Conservation (phyloP, 2,797 vertebrate genomes). For the Crocidura indochinensis region DNA sequence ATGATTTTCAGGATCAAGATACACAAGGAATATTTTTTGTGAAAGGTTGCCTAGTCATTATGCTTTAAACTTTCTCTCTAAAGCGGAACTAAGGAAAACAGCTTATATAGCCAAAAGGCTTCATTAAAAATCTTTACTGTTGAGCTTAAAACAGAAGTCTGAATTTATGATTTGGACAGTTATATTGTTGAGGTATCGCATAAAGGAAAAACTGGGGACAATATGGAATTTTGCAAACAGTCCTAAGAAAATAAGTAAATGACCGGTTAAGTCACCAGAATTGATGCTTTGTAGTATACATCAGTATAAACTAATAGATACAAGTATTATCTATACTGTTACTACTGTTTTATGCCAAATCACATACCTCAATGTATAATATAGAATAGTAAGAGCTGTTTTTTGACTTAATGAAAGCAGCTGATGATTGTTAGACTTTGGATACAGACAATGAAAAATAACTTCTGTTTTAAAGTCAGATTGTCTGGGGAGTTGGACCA, state of each 20-base stretch:
- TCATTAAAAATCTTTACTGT: background rate
- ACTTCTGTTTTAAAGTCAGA: slow-evolving; percentile 36
- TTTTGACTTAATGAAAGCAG: slow-evolving; percentile 18
- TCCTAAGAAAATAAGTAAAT: background rate
- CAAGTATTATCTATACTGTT: slow-evolving; percentile 27
- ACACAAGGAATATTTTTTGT: too few relatives aligned
- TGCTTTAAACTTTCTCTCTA: background rate
- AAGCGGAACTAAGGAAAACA: background rate
- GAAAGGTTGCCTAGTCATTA: too few relatives aligned
- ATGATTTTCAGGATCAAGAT: background rate
- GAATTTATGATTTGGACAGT: background rate
- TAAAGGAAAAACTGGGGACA: background rate
- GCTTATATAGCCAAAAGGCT: background rate
- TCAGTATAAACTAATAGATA: slow-evolving; percentile 14
- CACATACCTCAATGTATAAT: slow-evolving; percentile 44
- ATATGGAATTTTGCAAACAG: background rate
- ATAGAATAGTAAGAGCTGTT: background rate
- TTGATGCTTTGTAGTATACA: background rate
- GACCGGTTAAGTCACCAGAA: background rate
- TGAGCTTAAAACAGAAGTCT: background rate
- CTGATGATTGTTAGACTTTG: slow-evolving; percentile 26
- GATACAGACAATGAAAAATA: slow-evolving; percentile 13
- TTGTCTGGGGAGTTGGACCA: background rate
- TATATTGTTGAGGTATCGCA: background rate
- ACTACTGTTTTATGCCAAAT: background rate